These are phyloP conservation scores for Metacarcinus magister DNA, from an alignment of 2,888 invertebrate species.

Conservation along the genomic window DNA sequence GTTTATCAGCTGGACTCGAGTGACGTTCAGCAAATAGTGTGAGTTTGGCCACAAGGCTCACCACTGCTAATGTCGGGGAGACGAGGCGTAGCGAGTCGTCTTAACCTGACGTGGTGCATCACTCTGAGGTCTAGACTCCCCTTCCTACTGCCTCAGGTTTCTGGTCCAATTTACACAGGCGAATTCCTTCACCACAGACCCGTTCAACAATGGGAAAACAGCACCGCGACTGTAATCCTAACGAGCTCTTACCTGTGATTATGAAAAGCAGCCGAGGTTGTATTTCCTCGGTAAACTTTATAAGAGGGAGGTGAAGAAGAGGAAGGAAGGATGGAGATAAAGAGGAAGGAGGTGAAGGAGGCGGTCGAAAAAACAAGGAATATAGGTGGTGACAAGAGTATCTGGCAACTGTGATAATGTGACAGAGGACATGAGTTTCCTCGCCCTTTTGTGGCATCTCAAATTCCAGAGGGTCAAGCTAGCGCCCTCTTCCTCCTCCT, in stretches of 20 bases:
- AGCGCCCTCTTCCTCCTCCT: constrained; percentile 48
- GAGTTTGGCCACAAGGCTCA: constrained; percentile 63
- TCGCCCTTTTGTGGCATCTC: constrained; percentile 74
- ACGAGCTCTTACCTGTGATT: not conserved
- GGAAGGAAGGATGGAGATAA: not conserved
- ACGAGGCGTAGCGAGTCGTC: not conserved
- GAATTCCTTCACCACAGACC: not conserved
- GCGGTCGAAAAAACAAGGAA: constrained; percentile 8
- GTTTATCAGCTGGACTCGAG: constrained; percentile 67
- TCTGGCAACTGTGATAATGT: constrained; percentile 75
- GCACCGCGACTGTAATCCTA: not conserved
- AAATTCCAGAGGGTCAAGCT: constrained; percentile 60
- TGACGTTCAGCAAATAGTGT: constrained; percentile 67
- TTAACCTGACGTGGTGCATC: not conserved
- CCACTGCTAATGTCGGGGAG: constrained; percentile 63
- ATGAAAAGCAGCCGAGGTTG: not conserved
- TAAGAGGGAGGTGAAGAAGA: not conserved
- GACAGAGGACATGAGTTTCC: constrained; percentile 76
- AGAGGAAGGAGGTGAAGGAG: not conserved
- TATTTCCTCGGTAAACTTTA: not conserved
- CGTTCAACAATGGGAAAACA: not conserved
- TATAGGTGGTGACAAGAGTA: constrained; percentile 56
- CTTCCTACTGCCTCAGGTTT: not conserved
- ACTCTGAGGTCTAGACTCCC: not conserved
- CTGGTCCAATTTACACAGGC: constrained; percentile 30